Evolutionary conservation across 2,113 vertebrate species (phyloP).

Genomic region (Tautogolabrus adspersus): DNA sequence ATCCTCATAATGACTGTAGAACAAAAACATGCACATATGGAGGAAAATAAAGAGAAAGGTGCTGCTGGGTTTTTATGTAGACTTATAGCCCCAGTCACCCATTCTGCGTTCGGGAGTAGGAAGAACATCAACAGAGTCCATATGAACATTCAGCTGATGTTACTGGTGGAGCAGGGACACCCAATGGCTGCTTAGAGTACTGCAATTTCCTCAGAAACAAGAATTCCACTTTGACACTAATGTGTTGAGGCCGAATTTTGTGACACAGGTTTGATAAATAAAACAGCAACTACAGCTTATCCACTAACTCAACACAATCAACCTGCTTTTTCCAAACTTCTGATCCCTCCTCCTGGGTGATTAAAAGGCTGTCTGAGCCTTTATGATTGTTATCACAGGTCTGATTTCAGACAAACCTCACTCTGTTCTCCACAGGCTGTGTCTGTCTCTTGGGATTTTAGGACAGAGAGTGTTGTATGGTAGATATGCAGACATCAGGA

Average conservation of each 20-base stretch:
- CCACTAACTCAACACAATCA: conserved; percentile 16
- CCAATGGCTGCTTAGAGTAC: conserved; percentile 41
- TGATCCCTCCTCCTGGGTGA: not conserved
- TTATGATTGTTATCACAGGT: conserved; percentile 51
- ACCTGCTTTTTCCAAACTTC: conserved; percentile 19
- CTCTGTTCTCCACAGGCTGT: conserved; percentile 44
- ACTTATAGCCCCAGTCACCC: conserved; percentile 36
- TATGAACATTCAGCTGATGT: conserved; percentile 30
- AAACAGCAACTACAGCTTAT: not conserved
- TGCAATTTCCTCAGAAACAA: conserved; percentile 7
- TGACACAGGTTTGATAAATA: conserved; percentile 30
- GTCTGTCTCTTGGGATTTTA: conserved; percentile 47
- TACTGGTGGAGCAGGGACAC: conserved; percentile 73
- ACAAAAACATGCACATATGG: conserved; percentile 3
- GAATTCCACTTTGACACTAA: not conserved
- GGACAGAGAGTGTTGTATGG: conserved; percentile 46
- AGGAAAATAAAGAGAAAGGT: conserved; percentile 22
- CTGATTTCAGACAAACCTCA: conserved; percentile 35
- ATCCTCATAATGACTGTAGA: not conserved
- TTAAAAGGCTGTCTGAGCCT: conserved; percentile 25
- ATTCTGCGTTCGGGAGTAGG: conserved; percentile 12
- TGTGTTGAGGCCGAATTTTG: conserved; percentile 10
- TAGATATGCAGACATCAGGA: conserved; percentile 61
- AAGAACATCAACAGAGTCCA: conserved; percentile 14
- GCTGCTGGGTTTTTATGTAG: conserved; percentile 27